phyloP scores from a whole-genome alignment of 2,113 vertebrate genomes.

The Hemicordylus capensis region DNA sequence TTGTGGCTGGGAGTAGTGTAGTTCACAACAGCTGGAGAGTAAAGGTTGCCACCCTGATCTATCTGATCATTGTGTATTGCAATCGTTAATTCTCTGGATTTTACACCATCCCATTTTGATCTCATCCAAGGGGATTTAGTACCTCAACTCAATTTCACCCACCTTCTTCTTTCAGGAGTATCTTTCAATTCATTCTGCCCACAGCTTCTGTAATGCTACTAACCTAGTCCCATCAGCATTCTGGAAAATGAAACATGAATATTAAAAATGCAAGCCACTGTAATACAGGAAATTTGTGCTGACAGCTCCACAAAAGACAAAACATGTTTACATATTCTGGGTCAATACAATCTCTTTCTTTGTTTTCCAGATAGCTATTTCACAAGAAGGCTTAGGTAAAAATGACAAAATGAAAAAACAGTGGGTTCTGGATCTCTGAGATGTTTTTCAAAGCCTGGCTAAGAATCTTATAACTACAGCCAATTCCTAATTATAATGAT shows the following conservation, averaged over 20 bases:
- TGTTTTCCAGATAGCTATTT: neutral
- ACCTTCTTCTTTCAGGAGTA: neutral
- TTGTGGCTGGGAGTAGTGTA: no score
- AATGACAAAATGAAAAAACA: neutral
- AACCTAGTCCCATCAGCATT: neutral
- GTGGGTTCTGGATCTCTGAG: neutral
- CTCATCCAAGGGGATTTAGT: neutral
- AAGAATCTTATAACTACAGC: neutral
- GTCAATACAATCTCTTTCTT: neutral
- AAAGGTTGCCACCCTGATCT: no score
- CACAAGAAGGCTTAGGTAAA: neutral
- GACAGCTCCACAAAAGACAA: conserved; percentile 1
- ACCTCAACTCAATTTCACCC: neutral
- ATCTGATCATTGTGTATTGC: no score
- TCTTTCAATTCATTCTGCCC: neutral
- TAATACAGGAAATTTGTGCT: neutral
- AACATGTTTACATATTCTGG: neutral
- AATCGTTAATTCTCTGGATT: no score
- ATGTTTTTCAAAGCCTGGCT: neutral
- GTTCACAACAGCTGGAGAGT: no score
- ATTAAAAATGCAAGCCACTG: neutral
- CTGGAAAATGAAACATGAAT: neutral
- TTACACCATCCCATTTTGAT: no score
- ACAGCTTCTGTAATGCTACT: neutral
- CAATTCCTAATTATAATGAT: conserved; percentile 10